These are phyloP conservation scores for Callimorpha dominula DNA, from an alignment of 2,888 invertebrate species.

Conservation along the genomic window DNA sequence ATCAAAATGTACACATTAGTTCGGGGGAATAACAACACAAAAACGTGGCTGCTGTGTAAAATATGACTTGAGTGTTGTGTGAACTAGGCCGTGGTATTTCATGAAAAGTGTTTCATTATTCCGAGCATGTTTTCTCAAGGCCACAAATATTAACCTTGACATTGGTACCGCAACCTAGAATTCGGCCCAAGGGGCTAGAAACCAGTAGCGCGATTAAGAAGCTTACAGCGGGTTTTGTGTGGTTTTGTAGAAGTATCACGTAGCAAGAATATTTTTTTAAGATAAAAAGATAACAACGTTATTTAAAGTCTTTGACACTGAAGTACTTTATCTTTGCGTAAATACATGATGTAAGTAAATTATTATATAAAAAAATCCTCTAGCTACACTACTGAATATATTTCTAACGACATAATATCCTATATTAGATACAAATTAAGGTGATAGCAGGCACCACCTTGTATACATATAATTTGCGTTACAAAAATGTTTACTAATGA, in stretches of 20 bases:
- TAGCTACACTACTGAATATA: too few species aligned
- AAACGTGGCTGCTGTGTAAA: background rate
- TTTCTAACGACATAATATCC: too few species aligned
- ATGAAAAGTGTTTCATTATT: constrained; percentile 42
- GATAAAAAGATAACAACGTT: too few species aligned
- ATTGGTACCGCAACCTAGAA: constrained; percentile 48
- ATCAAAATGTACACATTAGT: background rate
- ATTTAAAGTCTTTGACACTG: too few species aligned
- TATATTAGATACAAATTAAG: too few species aligned
- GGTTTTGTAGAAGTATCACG: background rate
- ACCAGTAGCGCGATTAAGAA: constrained; percentile 18
- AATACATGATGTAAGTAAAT: too few species aligned
- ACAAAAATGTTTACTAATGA: too few species aligned
- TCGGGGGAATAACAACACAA: constrained; percentile 9
- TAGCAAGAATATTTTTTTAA: too few species aligned
- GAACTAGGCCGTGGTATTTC: constrained; percentile 26
- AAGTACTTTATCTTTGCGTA: too few species aligned
- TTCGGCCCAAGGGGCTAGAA: constrained; percentile 22
- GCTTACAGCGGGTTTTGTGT: constrained; percentile 19
- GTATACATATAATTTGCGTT: too few species aligned
- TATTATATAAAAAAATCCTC: too few species aligned
- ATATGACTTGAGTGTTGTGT: background rate
- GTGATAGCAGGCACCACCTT: too few species aligned
- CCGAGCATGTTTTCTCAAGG: constrained; percentile 46
- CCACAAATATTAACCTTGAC: constrained; percentile 54